Percentiles rank a stretch among this genome's conserved stretches.
Evolutionary conservation across 2,888 invertebrate genomes (phyloP).

Genomic region (Oconnorella tubifera): DNA sequence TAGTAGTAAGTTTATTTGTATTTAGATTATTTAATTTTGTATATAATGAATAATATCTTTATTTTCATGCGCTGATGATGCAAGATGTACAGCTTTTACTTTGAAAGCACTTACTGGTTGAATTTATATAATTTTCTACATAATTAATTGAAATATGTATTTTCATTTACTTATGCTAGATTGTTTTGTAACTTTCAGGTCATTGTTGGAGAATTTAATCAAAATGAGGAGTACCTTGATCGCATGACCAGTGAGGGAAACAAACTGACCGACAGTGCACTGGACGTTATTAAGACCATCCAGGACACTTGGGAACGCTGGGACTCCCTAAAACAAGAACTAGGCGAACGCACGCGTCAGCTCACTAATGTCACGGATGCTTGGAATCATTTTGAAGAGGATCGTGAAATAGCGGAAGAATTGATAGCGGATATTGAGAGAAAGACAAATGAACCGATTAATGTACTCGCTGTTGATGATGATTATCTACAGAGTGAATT

Average conservation of each 20-base stretch:
- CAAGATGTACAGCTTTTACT: no score
- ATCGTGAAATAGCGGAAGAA: conserved; percentile 44
- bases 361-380: conserved; percentile 46
- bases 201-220: conserved; percentile 74
- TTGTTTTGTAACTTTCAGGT: conserved; percentile 50
- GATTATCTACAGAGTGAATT: conserved; percentile 47
- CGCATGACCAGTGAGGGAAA: conserved; percentile 49
- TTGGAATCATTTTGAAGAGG: conserved; percentile 45
- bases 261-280: conserved; percentile 46
- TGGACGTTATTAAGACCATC: conserved; percentile 44
- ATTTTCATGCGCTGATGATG: no score
- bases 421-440: conserved; percentile 20
- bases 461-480: conserved; percentile 44
- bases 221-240: conserved; percentile 57
- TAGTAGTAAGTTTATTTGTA: no score
- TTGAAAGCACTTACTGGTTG: no score
- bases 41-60: no score
- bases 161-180: no score
- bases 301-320: conserved; percentile 37
- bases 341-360: conserved; percentile 44
- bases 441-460: conserved; percentile 41
- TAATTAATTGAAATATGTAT: no score
- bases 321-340: conserved; percentile 41
- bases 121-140: no score
- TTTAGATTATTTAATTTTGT: no score